Conservation (phyloP, 2,797 vertebrate genomes). For the Eulemur rubriventer region DNA sequence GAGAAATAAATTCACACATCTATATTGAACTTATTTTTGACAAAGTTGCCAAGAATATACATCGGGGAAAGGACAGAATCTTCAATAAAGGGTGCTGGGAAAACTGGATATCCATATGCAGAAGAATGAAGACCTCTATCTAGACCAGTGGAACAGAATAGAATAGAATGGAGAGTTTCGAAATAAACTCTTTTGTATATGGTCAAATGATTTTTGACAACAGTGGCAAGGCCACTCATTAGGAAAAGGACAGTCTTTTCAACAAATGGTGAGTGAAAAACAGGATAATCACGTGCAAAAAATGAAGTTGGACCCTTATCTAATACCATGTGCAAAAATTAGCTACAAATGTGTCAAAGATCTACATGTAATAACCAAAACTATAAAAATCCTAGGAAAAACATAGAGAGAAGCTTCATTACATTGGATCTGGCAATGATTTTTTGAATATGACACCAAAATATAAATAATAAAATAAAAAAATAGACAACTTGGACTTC, state of each 20-base stretch:
- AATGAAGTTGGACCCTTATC: not conserved
- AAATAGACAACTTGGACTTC: not conserved
- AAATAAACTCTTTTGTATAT: not conserved
- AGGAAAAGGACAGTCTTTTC: not conserved
- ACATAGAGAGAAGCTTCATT: not conserved
- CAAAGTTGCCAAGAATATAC: not conserved
- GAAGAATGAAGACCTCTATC: not conserved
- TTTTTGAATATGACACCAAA: not conserved
- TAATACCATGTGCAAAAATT: not conserved
- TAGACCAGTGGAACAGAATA: not conserved
- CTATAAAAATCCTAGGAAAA: not conserved
- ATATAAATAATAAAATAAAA: not conserved
- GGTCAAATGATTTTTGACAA: not conserved
- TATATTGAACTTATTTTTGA: not conserved
- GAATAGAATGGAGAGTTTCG: not conserved
- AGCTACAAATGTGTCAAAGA: not conserved
- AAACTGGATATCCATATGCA: not conserved
- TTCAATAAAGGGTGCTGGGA: not conserved
- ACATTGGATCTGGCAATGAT: not conserved
- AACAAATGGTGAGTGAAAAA: not conserved
- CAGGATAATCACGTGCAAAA: not conserved
- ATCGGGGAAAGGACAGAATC: not conserved
- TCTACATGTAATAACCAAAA: not conserved
- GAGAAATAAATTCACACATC: not conserved
- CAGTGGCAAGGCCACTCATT: not conserved